These are phyloP conservation scores for Narcine bancroftii DNA, from an alignment of 2,113 vertebrate genomes.

Conservation along the genomic window DNA sequence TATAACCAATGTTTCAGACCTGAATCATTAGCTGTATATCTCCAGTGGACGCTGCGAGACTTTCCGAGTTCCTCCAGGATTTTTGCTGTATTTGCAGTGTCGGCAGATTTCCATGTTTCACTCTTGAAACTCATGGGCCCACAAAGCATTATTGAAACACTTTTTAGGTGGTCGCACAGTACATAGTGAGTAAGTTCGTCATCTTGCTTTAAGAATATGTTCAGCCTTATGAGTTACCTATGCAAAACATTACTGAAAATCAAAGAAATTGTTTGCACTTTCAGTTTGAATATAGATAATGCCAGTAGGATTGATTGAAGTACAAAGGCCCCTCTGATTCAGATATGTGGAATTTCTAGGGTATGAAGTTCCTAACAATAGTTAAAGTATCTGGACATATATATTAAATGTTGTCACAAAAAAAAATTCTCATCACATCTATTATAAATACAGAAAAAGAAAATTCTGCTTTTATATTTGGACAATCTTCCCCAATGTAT, in stretches of 20 bases:
- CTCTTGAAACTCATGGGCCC: neutral
- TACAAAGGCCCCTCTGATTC: neutral
- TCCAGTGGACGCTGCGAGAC: too few relatives aligned
- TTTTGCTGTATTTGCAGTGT: too few relatives aligned
- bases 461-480: neutral
- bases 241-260: neutral
- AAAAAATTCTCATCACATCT: neutral
- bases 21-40: too few relatives aligned
- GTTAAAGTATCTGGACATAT: neutral
- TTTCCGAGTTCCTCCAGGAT: too few relatives aligned
- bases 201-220: neutral
- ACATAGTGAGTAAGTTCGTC: neutral
- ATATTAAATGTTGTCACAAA: neutral
- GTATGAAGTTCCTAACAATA: too few relatives aligned
- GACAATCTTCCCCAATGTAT: neutral
- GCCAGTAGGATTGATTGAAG: neutral
- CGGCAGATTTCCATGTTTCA: too few relatives aligned
- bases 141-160: neutral
- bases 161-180: neutral
- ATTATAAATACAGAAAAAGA: neutral
- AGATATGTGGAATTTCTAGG: neutral
- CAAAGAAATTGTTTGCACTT: neutral
- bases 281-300: neutral
- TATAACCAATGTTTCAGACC: too few relatives aligned
- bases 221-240: neutral